Conservation (phyloP, 2,797 vertebrate species). For the Pachyuromys duprasi region DNA sequence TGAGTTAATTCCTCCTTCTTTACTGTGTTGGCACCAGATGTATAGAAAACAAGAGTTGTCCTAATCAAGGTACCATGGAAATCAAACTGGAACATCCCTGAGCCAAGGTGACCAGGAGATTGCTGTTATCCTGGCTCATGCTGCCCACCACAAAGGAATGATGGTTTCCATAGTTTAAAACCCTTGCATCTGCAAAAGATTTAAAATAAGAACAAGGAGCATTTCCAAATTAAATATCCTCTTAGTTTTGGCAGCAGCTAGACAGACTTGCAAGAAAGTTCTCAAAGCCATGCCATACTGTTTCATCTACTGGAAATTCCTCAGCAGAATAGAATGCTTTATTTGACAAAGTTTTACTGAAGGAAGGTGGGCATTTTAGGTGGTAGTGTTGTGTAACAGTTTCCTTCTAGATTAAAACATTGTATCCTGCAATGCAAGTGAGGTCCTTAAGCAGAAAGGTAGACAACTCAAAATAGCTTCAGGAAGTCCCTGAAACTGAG, state of each 20-base stretch:
- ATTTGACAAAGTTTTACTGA: constrained; percentile 63
- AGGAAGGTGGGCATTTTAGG: constrained; percentile 47
- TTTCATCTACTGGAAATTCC: constrained; percentile 64
- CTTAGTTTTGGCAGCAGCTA: constrained; percentile 63
- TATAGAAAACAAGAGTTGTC: constrained; percentile 10
- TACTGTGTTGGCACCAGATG: neutral
- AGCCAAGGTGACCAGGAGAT: neutral
- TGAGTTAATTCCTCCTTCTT: neutral
- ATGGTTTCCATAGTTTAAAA: constrained; percentile 42
- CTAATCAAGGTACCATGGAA: neutral
- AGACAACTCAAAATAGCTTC: neutral
- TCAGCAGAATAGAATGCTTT: constrained; percentile 66
- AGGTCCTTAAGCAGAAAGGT: neutral
- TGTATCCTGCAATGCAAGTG: neutral
- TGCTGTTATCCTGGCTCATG: neutral
- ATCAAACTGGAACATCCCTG: neutral
- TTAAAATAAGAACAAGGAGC: constrained; percentile 64
- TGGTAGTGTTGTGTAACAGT: neutral
- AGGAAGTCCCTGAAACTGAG: constrained; percentile 2
- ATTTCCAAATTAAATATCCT: constrained; percentile 65
- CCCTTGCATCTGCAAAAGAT: constrained; percentile 51
- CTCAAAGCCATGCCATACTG: constrained; percentile 24
- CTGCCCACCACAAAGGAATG: neutral
- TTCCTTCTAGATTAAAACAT: neutral
- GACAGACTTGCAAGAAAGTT: constrained; percentile 29